Evolutionary conservation across 2,113 vertebrate genomes (phyloP).

Genomic region (Gymnarchus niloticus): DNA sequence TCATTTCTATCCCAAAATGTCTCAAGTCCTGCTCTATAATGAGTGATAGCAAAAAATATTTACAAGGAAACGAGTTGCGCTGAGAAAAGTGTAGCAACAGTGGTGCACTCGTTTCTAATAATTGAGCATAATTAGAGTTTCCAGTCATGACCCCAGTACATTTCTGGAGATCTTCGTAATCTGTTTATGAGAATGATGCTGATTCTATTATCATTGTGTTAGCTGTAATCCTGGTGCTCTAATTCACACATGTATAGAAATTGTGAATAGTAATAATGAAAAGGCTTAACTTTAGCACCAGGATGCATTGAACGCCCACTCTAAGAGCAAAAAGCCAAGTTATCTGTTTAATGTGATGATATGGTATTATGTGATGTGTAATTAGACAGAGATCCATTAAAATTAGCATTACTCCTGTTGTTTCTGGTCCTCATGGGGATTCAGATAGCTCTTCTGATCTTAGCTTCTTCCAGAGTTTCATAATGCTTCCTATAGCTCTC

Average conservation of each 20-base stretch:
- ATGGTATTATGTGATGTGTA: constrained; percentile 4
- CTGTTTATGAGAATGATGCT: neutral
- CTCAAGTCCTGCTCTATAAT: too few relatives aligned
- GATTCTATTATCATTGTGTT: neutral
- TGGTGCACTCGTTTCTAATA: neutral
- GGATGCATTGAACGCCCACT: neutral
- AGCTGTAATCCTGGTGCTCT: too few relatives aligned
- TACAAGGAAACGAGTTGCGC: neutral
- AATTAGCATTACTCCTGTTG: neutral
- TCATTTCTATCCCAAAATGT: too few relatives aligned
- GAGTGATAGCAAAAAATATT: neutral
- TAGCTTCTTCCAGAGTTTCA: too few relatives aligned
- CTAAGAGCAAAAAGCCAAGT: neutral
- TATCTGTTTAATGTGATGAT: neutral
- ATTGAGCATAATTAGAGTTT: neutral
- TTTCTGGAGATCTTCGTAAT: neutral
- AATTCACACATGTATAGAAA: neutral
- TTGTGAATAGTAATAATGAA: neutral
- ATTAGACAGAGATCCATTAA: neutral
- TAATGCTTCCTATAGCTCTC: too few relatives aligned
- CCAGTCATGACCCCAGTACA: neutral
- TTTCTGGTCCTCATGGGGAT: too few relatives aligned
- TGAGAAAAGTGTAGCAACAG: neutral
- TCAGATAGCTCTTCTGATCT: too few relatives aligned
- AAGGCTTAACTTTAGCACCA: neutral